Conservation (phyloP, 2,797 vertebrate species). For the Helicolenus hilgendorfi region DNA sequence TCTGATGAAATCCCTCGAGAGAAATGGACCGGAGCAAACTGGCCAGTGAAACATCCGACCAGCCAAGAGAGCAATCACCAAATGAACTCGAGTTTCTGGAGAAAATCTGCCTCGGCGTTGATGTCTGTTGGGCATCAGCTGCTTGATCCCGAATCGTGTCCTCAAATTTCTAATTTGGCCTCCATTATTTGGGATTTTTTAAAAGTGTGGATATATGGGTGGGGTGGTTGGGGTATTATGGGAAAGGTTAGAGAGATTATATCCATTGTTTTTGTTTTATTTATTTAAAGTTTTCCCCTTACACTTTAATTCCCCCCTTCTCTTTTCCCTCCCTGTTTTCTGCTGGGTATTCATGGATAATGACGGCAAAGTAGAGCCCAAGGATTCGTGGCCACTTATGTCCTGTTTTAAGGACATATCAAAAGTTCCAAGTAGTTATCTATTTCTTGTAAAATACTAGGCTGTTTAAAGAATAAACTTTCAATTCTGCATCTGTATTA, state of each 20-base stretch:
- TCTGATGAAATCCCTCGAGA: conserved; percentile 1
- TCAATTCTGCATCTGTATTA: conserved; percentile 94
- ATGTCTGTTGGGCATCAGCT: conserved; percentile 5
- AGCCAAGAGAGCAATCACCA: background rate
- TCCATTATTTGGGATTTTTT: conserved; percentile 22
- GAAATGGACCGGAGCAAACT: conserved; percentile 25
- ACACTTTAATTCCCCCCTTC: conserved; percentile 22
- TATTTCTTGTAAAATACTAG: conserved; percentile 94
- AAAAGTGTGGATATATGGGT: conserved; percentile 59
- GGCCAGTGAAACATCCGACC: conserved; percentile 30
- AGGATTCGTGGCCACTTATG: conserved; percentile 88
- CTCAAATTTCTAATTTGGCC: conserved; percentile 48
- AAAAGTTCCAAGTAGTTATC: conserved; percentile 92
- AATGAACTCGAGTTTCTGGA: background rate
- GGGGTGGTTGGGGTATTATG: conserved; percentile 48
- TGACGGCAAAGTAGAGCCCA: conserved; percentile 83
- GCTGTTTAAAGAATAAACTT: conserved; percentile 94
- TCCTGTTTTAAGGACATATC: conserved; percentile 94
- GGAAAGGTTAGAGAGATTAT: conserved; percentile 57
- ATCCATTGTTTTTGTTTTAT: conserved; percentile 82
- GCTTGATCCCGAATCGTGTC: background rate
- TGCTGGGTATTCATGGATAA: conserved; percentile 87
- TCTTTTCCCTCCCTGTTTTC: conserved; percentile 54
- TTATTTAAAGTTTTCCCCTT: conserved; percentile 81
- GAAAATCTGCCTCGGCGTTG: background rate